Base-by-base conservation (phyloP, 2,113 vertebrate genomes). In the Rhinichthys klamathensis region DNA sequence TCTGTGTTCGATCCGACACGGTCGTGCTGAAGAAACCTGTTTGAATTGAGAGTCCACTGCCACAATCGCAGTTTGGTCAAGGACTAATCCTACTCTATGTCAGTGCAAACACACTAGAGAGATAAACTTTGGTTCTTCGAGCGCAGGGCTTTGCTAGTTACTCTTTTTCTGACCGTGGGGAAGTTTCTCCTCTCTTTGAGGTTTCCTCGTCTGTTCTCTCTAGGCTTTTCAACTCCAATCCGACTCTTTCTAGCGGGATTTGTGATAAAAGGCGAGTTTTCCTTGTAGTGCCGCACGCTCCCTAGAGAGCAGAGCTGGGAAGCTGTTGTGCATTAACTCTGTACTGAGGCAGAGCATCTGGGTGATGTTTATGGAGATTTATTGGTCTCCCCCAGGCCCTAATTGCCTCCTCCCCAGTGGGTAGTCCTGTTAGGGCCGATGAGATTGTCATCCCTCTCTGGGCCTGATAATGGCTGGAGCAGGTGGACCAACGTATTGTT, bases 281-380 rank as follows among this genome's bases (percentile, higher is more conserved):
- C 78, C 69, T 49, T 86, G 74, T 80, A 69, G 73, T 82, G n/a
- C 9, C 9, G 27, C 60, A 30, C 18, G 54, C n/a, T 89, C 63
- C 65, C 74, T 7, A 38, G 69, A 75, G 60, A 60, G 7, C 41
- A 18, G 60, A 86, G 70, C 70, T 11, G 41, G 63, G 79, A 82
- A n/a, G 84, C 87, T 58, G 84, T 75, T 73, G 73, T 84, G 91
- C 87, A 88, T 93, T 91, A 92, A 92, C 89, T 87, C 87, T 83
- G 89, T 80, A 88, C 90, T 91, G 90, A 91, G 91, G 49, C 85
- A 92, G 92, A 93, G 92, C 90, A 90, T 85, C 58, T 67, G 35
- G 89, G 87, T 94, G 94, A 95, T 92, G 94, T 94, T 95, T 95
- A 94, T 95, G 93, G 94, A 95, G 95, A 95, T 95, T 94, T 95